phyloP scores from a whole-genome alignment of 1,140 invertebrate species.

The Pseudobourletiella spinata region DNA sequence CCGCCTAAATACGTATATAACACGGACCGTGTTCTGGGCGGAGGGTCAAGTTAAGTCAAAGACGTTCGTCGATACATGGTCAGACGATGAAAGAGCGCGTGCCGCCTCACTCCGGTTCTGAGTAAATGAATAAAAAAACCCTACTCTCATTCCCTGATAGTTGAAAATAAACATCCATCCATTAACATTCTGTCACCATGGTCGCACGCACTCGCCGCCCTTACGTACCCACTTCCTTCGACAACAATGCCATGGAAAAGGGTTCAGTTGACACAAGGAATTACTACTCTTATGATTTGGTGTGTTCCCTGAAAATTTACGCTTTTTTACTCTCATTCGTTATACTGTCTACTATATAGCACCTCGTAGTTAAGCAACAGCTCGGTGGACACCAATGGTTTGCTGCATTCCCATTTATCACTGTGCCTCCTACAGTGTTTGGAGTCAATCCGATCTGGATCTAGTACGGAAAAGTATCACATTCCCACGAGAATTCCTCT shows the following conservation, averaged over 20 bases:
- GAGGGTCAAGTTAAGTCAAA: too few species aligned
- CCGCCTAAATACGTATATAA: too few species aligned
- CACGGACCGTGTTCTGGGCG: too few species aligned
- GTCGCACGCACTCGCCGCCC: not conserved
- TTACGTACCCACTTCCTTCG: not conserved
- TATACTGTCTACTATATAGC: too few species aligned
- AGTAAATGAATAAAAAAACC: constrained; percentile 7
- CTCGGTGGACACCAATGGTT: too few species aligned
- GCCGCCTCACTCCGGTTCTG: not conserved
- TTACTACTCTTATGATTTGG: too few species aligned
- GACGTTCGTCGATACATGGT: not conserved
- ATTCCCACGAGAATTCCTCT: constrained; percentile 5
- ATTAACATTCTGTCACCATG: constrained; percentile 17
- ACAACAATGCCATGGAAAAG: constrained; percentile 5
- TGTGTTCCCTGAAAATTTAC: not conserved
- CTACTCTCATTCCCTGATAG: not conserved
- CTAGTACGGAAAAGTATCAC: too few species aligned
- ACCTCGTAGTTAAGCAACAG: too few species aligned
- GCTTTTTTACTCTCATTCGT: too few species aligned
- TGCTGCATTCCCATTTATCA: too few species aligned
- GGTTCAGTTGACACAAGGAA: constrained; percentile 31
- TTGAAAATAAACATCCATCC: constrained; percentile 17
- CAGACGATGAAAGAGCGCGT: not conserved
- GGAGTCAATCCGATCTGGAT: too few species aligned
- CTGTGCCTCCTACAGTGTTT: too few species aligned